A percentile compares a stretch with the other conserved stretches of the same genome.
These are phyloP conservation scores for Eristalis pertinax DNA, from an alignment of 2,888 invertebrate genomes.

Conservation along the genomic window DNA sequence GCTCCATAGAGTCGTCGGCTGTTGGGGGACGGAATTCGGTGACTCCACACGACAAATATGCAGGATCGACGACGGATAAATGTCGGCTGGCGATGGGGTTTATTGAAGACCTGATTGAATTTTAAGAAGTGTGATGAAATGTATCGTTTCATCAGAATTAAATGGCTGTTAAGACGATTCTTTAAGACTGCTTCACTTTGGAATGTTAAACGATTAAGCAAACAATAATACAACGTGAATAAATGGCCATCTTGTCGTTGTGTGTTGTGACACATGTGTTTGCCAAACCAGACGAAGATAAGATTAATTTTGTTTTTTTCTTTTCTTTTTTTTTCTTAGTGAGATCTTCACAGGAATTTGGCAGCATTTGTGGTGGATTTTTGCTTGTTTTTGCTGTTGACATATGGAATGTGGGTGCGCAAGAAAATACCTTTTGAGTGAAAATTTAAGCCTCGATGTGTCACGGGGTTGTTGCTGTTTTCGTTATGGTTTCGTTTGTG, in stretches of 20 bases:
- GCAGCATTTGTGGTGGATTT: neutral
- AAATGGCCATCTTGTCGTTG: neutral
- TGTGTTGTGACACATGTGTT: neutral
- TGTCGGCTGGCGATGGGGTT: neutral
- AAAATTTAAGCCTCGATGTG: neutral
- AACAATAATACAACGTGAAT: neutral
- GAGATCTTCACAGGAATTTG: neutral
- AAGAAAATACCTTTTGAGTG: neutral
- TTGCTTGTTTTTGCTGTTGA: neutral
- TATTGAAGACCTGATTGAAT: slow-evolving; percentile 1
- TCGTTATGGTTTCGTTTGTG: neutral
- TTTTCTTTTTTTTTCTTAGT: neutral
- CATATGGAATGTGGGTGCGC: neutral
- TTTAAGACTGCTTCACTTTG: neutral
- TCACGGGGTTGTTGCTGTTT: neutral
- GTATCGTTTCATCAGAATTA: neutral
- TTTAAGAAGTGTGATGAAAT: neutral
- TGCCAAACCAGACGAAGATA: neutral
- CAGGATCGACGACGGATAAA: slow-evolving; percentile 17
- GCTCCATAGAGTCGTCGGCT: slow-evolving; percentile 14
- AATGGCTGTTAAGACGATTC: neutral
- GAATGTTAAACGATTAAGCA: slow-evolving; percentile 2
- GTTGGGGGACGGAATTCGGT: slow-evolving; percentile 11
- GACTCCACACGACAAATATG: slow-evolving; percentile 42
- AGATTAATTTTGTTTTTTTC: neutral